Evolutionary conservation across 2,113 vertebrate genomes (phyloP), one percentile per base, ranked within the genome.

Genomic region (Carassius carassius): DNA sequence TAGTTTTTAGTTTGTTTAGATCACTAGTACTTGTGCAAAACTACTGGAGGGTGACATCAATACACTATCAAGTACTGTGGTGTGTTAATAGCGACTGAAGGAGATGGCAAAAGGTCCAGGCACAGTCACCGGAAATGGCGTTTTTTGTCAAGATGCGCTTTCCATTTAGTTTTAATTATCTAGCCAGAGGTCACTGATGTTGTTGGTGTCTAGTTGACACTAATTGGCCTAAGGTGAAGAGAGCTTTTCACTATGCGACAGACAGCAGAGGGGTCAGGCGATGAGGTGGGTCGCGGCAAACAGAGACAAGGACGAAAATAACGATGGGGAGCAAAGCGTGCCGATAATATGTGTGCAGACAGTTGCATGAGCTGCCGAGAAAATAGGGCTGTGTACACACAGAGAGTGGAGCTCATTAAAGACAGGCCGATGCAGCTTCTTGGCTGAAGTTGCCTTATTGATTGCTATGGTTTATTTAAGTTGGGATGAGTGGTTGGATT

Each of bases 401-500:
- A 88, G 85, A 87, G 88, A 90, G 90, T 81, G 87, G 82, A 67
- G 89, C 90, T 93, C 87, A 92, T 93, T 93, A 92, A 87, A 91
- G 86, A 90, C 87, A 90, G 88, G 87, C 89, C 78, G 82, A 73
- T 76, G 63, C 86, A 77, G 87, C 88, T 77, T 84, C 90, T 90
- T 91, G 92, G 85, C 78, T 90, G 89, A 91, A 90, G 94, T 90
- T 92, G 90, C 88, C 79, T 91, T 92, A 93, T 94, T 91, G 92
- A 94, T 94, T 92, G 90, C 78, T 90, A 88, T 87, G 86, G 91
- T 88, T 93, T 92, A 92, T 93, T 93, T 92, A 92, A 91, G 90
- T 84, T 88, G 81, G 76, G 73, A 72, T 62, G 82, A 82, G 83
- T 84, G 91, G 90, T 90, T 90, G 91, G 90, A 92, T 88, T 87